A percentile compares a stretch with the other conserved stretches of the same genome.
These are phyloP conservation scores for Drosophila orosa DNA, from an alignment of 1,140 invertebrate species.

Conservation along the genomic window DNA sequence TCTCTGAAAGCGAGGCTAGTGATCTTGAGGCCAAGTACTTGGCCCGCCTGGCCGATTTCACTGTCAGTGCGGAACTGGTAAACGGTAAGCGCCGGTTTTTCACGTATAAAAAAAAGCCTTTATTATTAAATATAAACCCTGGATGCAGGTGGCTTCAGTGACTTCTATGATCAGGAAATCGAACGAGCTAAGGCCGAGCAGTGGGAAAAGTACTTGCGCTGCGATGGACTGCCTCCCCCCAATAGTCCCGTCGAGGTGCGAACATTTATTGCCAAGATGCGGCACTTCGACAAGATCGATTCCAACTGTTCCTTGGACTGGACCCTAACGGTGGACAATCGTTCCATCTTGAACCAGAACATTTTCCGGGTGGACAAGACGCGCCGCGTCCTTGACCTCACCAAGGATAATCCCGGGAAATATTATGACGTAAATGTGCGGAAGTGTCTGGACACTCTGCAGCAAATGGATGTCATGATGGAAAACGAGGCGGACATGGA, in stretches of 20 bases:
- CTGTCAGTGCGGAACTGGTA: constrained; percentile 28
- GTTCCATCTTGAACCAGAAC: constrained; percentile 60
- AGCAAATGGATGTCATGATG: constrained; percentile 56
- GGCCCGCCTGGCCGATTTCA: constrained; percentile 37
- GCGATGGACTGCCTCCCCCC: constrained; percentile 66
- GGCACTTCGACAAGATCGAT: constrained; percentile 39
- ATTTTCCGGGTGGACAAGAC: constrained; percentile 50
- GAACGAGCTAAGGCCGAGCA: constrained; percentile 14
- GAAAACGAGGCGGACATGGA: constrained; percentile 56
- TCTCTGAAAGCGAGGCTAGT: constrained; percentile 20
- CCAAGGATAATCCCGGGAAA: constrained; percentile 31
- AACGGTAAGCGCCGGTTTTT: constrained; percentile 28
- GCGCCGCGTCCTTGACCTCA: constrained; percentile 3
- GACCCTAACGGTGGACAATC: constrained; percentile 62
- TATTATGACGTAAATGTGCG: constrained; percentile 43
- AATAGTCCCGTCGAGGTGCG: constrained; percentile 64
- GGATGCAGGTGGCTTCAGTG: constrained; percentile 24
- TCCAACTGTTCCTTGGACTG: constrained; percentile 51
- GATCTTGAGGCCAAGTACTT: constrained; percentile 21
- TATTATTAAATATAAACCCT: background rate
- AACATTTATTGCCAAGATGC: constrained; percentile 50
- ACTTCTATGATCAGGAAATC: constrained; percentile 28
- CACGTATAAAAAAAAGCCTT: background rate
- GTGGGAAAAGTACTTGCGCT: constrained; percentile 62
- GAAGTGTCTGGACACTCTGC: constrained; percentile 39